These are phyloP conservation scores for Pachyramphus minor DNA, from an alignment of 2,113 vertebrate species.

Conservation along the genomic window DNA sequence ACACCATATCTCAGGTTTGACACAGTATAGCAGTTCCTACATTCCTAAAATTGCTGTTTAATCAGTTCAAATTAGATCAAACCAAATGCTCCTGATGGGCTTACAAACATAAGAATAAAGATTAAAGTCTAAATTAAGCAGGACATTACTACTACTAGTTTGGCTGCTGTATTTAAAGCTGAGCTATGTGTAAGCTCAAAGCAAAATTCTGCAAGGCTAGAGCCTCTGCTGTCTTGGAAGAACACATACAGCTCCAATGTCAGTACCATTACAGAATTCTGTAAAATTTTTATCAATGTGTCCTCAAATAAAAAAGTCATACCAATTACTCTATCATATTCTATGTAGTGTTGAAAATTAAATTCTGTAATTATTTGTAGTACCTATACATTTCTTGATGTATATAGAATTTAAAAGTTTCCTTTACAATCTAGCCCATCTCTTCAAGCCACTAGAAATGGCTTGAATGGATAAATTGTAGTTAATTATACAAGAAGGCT, in stretches of 20 bases:
- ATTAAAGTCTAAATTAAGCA: not conserved
- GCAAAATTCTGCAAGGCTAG: not conserved
- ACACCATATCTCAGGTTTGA: not conserved
- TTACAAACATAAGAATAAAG: not conserved
- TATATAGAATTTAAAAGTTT: not conserved
- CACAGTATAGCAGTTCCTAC: not conserved
- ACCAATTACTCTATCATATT: not conserved
- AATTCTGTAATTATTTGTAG: not conserved
- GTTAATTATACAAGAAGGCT: not conserved
- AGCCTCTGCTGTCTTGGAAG: not conserved
- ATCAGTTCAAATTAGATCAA: not conserved
- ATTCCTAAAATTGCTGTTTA: conserved; percentile 3
- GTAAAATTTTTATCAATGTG: not conserved
- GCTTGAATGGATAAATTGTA: not conserved
- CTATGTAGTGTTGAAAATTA: not conserved
- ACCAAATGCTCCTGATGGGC: not conserved
- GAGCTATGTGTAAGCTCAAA: not conserved
- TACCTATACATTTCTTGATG: not conserved
- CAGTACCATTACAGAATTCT: not conserved
- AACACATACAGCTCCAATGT: not conserved
- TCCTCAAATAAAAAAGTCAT: not conserved
- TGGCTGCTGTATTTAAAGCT: not conserved
- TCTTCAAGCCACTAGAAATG: not conserved
- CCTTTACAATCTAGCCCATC: not conserved
- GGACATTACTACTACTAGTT: not conserved